Evolutionary conservation across 2,113 vertebrate species (phyloP).

Genomic region (Saccopteryx bilineata): DNA sequence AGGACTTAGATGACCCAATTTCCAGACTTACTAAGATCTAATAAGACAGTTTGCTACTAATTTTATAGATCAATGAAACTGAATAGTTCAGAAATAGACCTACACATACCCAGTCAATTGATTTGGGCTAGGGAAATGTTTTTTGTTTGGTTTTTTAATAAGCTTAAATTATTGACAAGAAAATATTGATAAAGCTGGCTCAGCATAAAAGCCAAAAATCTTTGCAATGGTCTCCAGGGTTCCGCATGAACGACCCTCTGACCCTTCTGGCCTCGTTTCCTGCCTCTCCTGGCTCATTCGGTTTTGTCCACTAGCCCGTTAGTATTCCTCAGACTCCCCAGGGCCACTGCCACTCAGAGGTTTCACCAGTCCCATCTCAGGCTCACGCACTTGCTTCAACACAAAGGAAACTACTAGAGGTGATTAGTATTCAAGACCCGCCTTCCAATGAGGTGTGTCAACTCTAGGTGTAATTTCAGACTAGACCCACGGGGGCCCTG

Average conservation of each 20-base stretch:
- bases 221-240: background rate
- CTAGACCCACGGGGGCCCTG: background rate
- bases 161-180: constrained; percentile 26
- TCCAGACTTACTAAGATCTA: background rate
- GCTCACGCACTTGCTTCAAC: background rate
- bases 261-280: background rate
- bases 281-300: background rate
- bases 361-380: background rate
- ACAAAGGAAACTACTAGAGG: background rate
- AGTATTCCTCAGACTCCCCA: background rate
- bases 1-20: background rate
- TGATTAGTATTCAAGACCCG: background rate
- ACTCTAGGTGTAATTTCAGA: background rate
- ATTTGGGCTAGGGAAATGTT: background rate
- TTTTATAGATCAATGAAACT: background rate
- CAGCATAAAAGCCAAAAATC: background rate
- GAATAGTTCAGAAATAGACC: background rate
- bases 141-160: background rate
- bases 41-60: background rate
- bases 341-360: background rate
- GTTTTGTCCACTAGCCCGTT: background rate
- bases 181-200: background rate
- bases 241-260: background rate
- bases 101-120: background rate
- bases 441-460: background rate